Evolutionary conservation across 2,113 vertebrate species (phyloP).

Genomic region (Prinia subflava): DNA sequence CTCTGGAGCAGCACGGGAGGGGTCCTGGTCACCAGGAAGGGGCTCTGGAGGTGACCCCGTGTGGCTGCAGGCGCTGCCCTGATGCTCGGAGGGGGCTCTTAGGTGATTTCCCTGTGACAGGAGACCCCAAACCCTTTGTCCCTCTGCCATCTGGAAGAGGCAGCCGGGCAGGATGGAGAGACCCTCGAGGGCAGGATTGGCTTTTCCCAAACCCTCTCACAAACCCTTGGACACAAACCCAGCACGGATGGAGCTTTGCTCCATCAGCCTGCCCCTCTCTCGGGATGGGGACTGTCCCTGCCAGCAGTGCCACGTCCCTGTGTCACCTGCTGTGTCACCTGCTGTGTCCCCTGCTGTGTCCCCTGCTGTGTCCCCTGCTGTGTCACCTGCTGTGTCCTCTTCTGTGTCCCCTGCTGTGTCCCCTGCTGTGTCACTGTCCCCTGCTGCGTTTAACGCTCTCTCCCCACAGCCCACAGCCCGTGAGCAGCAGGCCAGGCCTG

Average conservation of each 20-base stretch:
- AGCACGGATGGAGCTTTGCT: rapidly evolving
- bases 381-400: too few species aligned
- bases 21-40: too few species aligned
- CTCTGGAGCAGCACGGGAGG: too few species aligned
- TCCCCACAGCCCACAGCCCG: background rate
- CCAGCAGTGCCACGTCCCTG: too few species aligned
- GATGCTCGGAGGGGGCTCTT: background rate
- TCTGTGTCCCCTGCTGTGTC: too few species aligned
- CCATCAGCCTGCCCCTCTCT: background rate
- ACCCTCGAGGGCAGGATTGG: background rate
- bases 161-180: background rate
- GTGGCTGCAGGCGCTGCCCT: background rate
- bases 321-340: too few species aligned
- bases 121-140: background rate
- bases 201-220: background rate
- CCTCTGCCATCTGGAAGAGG: background rate
- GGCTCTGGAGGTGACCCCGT: background rate
- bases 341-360: too few species aligned
- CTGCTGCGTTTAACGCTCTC: background rate
- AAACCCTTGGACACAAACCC: background rate
- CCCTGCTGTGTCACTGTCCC: background rate
- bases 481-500: background rate
- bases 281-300: too few species aligned
- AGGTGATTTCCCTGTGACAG: background rate
- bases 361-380: too few species aligned